Percentiles rank a stretch among this genome's conserved stretches.
These are phyloP conservation scores for Cydia pomonella DNA, from an alignment of 1,140 invertebrate genomes.

Conservation along the genomic window DNA sequence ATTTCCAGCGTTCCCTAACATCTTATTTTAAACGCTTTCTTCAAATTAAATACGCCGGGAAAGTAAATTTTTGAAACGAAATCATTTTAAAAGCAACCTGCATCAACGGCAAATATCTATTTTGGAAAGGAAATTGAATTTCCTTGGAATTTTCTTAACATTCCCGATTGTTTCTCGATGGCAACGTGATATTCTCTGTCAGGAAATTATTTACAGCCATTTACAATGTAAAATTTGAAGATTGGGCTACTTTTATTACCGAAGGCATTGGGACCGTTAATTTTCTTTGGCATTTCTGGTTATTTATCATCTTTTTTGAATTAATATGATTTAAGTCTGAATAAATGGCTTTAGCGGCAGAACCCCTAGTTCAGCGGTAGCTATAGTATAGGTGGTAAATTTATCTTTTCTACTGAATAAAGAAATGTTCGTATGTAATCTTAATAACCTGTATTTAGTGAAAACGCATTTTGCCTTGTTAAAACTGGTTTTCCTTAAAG, in stretches of 20 bases:
- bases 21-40: constrained; percentile 21
- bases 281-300: constrained; percentile 15
- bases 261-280: constrained; percentile 11
- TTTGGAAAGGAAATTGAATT: constrained; percentile 32
- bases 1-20: neutral
- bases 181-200: neutral
- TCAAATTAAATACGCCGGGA: constrained; percentile 18
- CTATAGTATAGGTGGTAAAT: neutral
- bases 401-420: neutral
- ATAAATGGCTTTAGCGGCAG: neutral
- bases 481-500: too few species aligned
- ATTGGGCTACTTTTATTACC: constrained; percentile 18
- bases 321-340: neutral
- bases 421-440: neutral
- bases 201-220: constrained; percentile 31
- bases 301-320: constrained; percentile 11
- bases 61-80: constrained; percentile 26
- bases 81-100: constrained; percentile 28
- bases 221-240: constrained; percentile 23
- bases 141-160: constrained; percentile 32
- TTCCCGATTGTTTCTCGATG: constrained; percentile 27
- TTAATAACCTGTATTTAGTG: too few species aligned
- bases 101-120: constrained; percentile 32
- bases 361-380: neutral
- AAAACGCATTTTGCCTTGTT: too few species aligned